Evolutionary conservation across 2,797 vertebrate species (phyloP).

Genomic region (Xenops minutus): DNA sequence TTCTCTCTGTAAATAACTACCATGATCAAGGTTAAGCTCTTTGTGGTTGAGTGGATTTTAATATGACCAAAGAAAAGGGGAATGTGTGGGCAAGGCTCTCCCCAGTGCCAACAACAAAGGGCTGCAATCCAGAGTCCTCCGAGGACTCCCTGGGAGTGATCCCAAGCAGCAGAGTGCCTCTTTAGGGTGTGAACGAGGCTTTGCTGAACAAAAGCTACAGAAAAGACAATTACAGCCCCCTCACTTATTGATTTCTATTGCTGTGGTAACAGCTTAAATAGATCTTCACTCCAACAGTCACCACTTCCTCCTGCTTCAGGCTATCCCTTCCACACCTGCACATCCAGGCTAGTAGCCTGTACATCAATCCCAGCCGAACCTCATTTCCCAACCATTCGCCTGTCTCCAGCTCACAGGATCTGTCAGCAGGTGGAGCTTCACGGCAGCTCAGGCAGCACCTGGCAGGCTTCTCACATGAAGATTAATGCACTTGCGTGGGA

Average conservation of each 20-base stretch:
- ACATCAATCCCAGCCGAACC: rapidly evolving
- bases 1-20: slow-evolving; percentile 18
- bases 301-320: background rate
- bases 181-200: background rate
- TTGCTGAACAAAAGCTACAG: background rate
- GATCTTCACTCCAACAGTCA: background rate
- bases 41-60: background rate
- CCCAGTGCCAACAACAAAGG: background rate
- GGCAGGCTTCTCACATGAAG: background rate
- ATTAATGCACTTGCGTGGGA: background rate
- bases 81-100: background rate
- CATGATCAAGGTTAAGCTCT: background rate
- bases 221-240: background rate
- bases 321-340: background rate
- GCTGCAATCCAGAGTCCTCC: background rate
- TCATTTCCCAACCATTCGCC: rapidly evolving
- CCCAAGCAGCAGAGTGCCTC: background rate
- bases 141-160: background rate
- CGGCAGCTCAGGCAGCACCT: background rate
- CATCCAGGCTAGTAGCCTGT: background rate
- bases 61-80: background rate
- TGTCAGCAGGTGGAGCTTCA: slow-evolving; percentile 9
- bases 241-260: background rate
- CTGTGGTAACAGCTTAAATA: background rate
- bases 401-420: background rate